Conservation (phyloP, 2,113 vertebrate species). For the Centropristis striata region DNA sequence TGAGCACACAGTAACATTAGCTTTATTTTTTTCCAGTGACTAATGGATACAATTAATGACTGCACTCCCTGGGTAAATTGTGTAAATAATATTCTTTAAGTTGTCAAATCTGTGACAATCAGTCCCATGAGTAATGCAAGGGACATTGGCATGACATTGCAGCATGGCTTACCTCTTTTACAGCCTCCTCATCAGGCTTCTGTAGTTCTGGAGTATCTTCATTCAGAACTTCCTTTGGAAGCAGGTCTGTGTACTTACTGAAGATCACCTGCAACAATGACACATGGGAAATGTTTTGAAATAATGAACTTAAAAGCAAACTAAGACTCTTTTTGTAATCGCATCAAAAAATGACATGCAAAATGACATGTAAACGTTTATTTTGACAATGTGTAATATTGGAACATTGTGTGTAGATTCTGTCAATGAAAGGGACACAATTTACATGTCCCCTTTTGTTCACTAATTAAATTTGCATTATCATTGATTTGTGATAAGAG, state of each 20-base stretch:
- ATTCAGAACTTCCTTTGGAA: conserved; percentile 96
- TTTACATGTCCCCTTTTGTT: too few relatives aligned
- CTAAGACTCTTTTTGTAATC: not conserved
- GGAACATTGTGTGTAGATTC: not conserved
- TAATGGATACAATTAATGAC: not conserved
- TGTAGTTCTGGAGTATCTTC: conserved; percentile 93
- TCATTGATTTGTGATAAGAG: not conserved
- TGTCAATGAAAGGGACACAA: not conserved
- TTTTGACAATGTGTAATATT: not conserved
- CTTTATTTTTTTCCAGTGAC: not conserved
- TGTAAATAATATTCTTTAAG: not conserved
- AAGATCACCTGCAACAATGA: conserved; percentile 91
- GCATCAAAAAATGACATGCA: not conserved
- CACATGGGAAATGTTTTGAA: not conserved
- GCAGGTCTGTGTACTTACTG: conserved; percentile 97
- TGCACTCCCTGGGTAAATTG: not conserved
- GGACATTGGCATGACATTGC: not conserved
- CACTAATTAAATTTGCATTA: too few relatives aligned
- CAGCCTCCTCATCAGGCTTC: conserved; percentile 94
- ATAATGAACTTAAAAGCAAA: not conserved
- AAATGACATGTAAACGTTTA: not conserved
- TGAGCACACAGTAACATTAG: too few relatives aligned
- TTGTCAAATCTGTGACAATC: not conserved
- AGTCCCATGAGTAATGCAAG: not conserved
- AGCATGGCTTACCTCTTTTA: conserved; percentile 89